These are phyloP conservation scores for Dicyrtomina minuta DNA, from an alignment of 2,888 invertebrate species.

Conservation along the genomic window DNA sequence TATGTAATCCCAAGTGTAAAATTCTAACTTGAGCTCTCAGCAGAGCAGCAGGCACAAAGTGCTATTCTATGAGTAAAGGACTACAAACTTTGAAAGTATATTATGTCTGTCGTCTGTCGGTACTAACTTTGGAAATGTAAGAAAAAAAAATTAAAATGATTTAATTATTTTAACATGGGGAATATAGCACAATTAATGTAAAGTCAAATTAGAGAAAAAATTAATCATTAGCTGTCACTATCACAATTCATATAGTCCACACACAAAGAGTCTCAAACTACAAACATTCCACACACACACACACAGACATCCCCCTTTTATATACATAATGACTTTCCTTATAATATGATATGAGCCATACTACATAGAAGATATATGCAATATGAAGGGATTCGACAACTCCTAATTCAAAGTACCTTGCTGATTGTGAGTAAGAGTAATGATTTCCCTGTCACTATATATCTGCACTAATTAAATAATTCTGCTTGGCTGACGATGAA, in stretches of 20 bases:
- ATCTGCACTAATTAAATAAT: conserved; percentile 8
- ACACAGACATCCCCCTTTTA: background rate
- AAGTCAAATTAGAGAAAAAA: conserved; percentile 17
- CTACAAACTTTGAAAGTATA: no score
- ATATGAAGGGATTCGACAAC: no score
- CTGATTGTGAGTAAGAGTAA: background rate
- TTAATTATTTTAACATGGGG: conserved; percentile 12
- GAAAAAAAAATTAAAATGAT: no score
- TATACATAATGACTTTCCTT: background rate
- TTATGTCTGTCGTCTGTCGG: no score
- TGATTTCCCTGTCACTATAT: conserved; percentile 12
- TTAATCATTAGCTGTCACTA: conserved; percentile 14
- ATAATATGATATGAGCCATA: no score
- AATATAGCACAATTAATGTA: background rate
- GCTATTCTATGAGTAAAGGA: no score
- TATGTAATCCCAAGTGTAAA: no score
- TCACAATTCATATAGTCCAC: background rate
- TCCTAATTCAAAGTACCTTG: no score
- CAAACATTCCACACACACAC: background rate
- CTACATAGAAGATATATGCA: no score
- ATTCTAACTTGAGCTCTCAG: no score
- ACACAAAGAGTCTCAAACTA: background rate
- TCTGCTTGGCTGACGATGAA: conserved; percentile 1
- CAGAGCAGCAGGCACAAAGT: no score
- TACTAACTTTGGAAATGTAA: no score